Conservation (phyloP, 1,140 invertebrate species). For the Calycopis cecrops region DNA sequence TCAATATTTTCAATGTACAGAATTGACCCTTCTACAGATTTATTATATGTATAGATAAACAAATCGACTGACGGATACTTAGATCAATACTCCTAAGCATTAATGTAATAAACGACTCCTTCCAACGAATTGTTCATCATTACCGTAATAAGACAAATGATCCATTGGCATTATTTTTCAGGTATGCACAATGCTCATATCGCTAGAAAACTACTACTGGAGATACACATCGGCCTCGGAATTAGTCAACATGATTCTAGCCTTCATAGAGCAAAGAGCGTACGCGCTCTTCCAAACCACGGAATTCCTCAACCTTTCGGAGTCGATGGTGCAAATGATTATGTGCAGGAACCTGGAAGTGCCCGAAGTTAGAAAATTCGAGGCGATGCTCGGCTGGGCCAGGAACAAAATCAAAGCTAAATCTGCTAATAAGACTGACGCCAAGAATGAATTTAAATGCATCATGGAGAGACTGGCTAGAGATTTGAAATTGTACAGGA, state of each 20-base stretch:
- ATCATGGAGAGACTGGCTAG: constrained; percentile 93
- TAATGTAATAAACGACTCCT: no score
- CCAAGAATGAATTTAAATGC: constrained; percentile 92
- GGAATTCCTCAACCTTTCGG: constrained; percentile 91
- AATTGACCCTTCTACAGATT: no score
- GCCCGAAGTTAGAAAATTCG: constrained; percentile 93
- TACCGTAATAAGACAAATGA: no score
- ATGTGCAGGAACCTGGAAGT: constrained; percentile 92
- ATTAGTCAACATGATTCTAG: constrained; percentile 94
- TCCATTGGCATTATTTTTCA: constrained; percentile 46
- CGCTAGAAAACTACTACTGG: constrained; percentile 96
- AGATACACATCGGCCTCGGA: constrained; percentile 95
- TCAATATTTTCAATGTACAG: no score
- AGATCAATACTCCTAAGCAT: no score
- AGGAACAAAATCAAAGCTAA: constrained; percentile 87
- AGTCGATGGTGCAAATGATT: constrained; percentile 96
- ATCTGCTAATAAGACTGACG: constrained; percentile 85
- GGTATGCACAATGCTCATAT: constrained; percentile 93
- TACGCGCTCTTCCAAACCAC: constrained; percentile 87
- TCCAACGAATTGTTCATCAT: no score
- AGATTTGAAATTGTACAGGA: constrained; percentile 92
- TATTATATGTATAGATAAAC: no score
- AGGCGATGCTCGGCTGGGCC: constrained; percentile 94
- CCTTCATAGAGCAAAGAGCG: constrained; percentile 91
- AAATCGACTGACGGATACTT: no score